Conservation (phyloP, 1,140 invertebrate genomes). For the Luehdorfia chinensis region DNA sequence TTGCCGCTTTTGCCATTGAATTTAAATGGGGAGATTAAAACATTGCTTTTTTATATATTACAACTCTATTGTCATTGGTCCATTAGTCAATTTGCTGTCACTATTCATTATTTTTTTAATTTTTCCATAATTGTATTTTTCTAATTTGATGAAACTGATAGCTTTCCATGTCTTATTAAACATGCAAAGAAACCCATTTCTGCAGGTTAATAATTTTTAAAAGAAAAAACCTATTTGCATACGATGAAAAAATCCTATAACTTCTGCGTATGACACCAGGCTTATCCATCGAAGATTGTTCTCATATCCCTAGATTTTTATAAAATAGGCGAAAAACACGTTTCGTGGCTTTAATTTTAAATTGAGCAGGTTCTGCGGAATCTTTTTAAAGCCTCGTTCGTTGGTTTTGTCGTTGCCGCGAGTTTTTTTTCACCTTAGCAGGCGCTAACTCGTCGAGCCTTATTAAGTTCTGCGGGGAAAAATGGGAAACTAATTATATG, state of each 20-base stretch:
- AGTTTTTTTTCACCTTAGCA: constrained; percentile 49
- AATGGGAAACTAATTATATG: constrained; percentile 58
- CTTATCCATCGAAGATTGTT: constrained; percentile 70
- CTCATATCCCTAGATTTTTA: constrained; percentile 72
- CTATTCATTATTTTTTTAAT: constrained; percentile 31
- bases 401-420: constrained; percentile 52
- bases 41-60: constrained; percentile 69
- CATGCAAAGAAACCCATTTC: constrained; percentile 3
- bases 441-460: constrained; percentile 35
- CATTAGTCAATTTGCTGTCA: constrained; percentile 67
- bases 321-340: constrained; percentile 76
- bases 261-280: constrained; percentile 48
- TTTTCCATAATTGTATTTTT: no score
- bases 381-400: constrained; percentile 62
- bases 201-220: background rate
- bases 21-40: constrained; percentile 74
- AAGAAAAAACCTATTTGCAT: constrained; percentile 23
- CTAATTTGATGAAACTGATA: no score
- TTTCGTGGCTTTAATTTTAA: constrained; percentile 77
- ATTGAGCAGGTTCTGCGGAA: constrained; percentile 72
- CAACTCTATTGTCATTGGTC: constrained; percentile 62
- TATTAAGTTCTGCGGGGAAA: constrained; percentile 41
- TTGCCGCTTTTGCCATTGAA: constrained; percentile 67
- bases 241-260: constrained; percentile 39
- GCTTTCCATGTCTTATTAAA: no score